Percentiles rank a stretch among this genome's conserved stretches.
Evolutionary conservation across 2,113 vertebrate species (phyloP).

Genomic region (Malurus cyaneus): DNA sequence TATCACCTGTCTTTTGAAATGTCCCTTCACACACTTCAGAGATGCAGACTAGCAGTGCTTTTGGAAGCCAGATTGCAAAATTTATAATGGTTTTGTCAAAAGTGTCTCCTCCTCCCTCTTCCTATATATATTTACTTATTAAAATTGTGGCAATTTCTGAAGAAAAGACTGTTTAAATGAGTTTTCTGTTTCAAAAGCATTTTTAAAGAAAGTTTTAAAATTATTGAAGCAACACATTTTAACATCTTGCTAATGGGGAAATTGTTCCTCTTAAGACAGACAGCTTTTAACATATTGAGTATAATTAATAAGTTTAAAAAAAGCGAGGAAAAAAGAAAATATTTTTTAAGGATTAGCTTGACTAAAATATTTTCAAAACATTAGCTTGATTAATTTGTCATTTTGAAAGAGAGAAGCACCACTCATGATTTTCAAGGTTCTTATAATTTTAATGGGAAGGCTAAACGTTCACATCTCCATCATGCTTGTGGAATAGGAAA

Average conservation of each 20-base stretch:
- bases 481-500: background rate
- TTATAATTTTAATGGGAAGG: background rate
- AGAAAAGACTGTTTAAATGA: background rate
- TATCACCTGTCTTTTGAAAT: background rate
- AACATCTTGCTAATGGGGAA: background rate
- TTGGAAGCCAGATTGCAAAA: background rate
- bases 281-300: background rate
- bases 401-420: background rate
- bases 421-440: background rate
- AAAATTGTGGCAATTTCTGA: background rate
- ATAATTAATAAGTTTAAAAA: background rate
- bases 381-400: background rate
- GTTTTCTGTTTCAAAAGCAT: background rate
- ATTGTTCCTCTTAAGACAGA: background rate
- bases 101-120: background rate
- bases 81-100: background rate
- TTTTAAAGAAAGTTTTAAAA: background rate
- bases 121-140: background rate
- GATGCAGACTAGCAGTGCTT: background rate
- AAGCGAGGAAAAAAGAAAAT: rapidly evolving
- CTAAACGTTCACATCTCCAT: background rate
- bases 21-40: background rate
- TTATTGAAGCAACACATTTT: background rate
- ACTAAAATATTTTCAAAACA: background rate
- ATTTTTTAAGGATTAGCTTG: background rate